These are phyloP conservation scores for Silurus aristotelis DNA, from an alignment of 2,797 vertebrate genomes.

Conservation along the genomic window DNA sequence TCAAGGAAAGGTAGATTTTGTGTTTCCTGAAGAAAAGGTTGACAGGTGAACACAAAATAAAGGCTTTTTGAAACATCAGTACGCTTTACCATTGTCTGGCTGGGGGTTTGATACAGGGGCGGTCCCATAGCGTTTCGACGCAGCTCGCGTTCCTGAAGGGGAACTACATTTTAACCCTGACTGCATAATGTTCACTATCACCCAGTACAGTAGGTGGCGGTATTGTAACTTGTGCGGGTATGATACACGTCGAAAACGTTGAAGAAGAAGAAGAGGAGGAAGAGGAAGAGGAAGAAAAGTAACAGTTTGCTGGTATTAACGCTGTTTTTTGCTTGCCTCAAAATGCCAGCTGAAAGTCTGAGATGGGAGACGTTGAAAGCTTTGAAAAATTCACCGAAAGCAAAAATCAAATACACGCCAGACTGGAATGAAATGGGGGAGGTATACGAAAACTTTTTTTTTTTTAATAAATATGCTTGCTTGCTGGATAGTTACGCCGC, in stretches of 20 bases:
- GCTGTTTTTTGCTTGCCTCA: background rate
- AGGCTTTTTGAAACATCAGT: too few relatives aligned
- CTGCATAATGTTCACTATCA: background rate
- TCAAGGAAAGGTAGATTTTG: too few relatives aligned
- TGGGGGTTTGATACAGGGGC: too few relatives aligned
- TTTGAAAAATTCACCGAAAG: constrained; percentile 74
- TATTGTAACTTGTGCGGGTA: background rate
- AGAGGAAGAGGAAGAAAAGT: background rate
- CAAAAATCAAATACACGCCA: constrained; percentile 66
- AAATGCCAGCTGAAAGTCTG: constrained; percentile 67
- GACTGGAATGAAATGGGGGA: constrained; percentile 71
- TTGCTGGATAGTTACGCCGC: background rate
- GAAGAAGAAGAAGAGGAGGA: background rate
- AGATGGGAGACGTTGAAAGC: constrained; percentile 73
- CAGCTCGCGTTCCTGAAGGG: too few relatives aligned
- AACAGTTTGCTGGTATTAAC: background rate
- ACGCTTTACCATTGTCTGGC: too few relatives aligned
- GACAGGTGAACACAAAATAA: too few relatives aligned
- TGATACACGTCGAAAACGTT: background rate
- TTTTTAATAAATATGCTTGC: background rate
- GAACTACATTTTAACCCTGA: too few relatives aligned
- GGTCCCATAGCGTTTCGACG: too few relatives aligned
- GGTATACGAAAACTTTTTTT: constrained; percentile 56
- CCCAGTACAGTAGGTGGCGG: background rate
- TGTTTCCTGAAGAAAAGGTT: too few relatives aligned